Evolutionary conservation across 2,888 invertebrate species (phyloP).

Genomic region (Cremastinae sp.): DNA sequence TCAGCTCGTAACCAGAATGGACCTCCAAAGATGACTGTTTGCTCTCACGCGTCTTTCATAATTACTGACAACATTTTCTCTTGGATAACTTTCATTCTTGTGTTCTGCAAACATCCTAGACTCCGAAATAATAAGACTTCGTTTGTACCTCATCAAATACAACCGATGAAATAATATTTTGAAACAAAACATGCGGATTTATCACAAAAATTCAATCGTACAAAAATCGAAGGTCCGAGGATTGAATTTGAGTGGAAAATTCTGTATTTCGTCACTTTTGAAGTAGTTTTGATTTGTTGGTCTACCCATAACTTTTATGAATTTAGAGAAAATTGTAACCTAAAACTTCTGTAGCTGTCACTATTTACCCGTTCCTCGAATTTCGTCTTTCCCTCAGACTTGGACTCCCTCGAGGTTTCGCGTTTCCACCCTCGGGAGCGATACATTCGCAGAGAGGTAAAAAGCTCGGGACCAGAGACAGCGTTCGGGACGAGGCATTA

Average conservation of each 20-base stretch:
- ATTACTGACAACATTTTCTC: background rate
- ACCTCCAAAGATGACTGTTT: slow-evolving; percentile 13
- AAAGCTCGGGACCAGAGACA: slow-evolving; percentile 20
- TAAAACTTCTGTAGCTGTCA: slow-evolving; percentile 20
- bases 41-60: slow-evolving; percentile 14
- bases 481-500: slow-evolving; percentile 34
- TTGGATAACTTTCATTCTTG: slow-evolving; percentile 7
- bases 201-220: no score
- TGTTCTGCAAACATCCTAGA: background rate
- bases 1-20: slow-evolving; percentile 1
- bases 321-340: slow-evolving; percentile 11
- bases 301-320: background rate
- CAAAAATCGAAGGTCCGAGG: no score
- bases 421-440: slow-evolving; percentile 11
- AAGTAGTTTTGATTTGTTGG: no score
- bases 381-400: slow-evolving; percentile 10
- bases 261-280: no score
- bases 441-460: slow-evolving; percentile 4
- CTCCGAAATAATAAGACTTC: no score
- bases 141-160: no score
- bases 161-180: no score
- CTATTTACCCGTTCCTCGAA: slow-evolving; percentile 8
- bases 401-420: slow-evolving; percentile 11
- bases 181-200: no score
- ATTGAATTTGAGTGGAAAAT: no score